Evolutionary conservation across 2,113 vertebrate genomes (phyloP), one percentile per base, ranked within the genome.

Genomic region (Neopipo cinnamomea): DNA sequence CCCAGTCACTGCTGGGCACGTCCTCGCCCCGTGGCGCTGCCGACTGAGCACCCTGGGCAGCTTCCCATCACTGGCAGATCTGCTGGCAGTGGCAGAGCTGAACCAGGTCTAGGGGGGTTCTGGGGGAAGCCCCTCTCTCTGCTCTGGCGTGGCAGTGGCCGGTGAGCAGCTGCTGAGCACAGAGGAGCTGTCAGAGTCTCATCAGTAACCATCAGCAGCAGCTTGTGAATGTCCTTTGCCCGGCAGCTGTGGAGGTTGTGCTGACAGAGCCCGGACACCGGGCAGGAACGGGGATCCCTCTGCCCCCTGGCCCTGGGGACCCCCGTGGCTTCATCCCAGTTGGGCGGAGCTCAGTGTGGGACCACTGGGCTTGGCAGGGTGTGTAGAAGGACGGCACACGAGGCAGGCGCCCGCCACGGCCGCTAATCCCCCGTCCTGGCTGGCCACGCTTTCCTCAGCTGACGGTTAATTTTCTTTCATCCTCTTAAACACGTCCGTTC

Each of bases 391-490:
- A 37, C 41, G 1, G 52, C 35, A 24, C 62, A 35, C 1, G 1
- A 66, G 68, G 56, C 71, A 37, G 76, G 89, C 0, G 4, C 71
- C 65, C 0, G 13, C 82, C 7, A 0, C 15, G 0, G 58, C 70
- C 9, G 0, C 83, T 96, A 96, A 96, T 95, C 96, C 89, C 63
- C 3, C 6, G 10, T 73, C 68, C 70, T 14, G 52, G 66, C 91
- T 3, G 5, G 56, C 50, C 93, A 86, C 53, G 46, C 95, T 96
- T 89, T 94, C 93, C 93, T 96, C 93, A 93, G 93, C 96, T 93
- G 95, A 92, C 3, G 0, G 89, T 72, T 93, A 79, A 92, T 93
- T 95, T 96, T 92, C 96, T 76, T 95, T 94, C 93, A 96, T 96
- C 95, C 95, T 96, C 91, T 96, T 96, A 96, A 96, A 96, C 2